Base-by-base conservation (phyloP, 1,140 invertebrate genomes). In the Pogonomyrmex californicus region DNA sequence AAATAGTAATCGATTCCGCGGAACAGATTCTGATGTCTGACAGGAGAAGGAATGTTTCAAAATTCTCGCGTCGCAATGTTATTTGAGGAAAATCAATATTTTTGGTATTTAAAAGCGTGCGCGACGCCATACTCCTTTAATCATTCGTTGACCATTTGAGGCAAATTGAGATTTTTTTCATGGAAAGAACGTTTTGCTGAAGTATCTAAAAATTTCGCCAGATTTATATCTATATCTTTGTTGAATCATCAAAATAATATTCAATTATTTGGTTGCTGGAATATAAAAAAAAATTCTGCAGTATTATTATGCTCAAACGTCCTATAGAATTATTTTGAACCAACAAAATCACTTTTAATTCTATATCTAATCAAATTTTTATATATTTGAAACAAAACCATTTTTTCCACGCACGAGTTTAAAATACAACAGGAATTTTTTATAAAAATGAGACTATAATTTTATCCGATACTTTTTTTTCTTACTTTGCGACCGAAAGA, bases 71-170 rank as follows among this genome's bases (percentile, higher is more conserved):
- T 38, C 14, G 14, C 33, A 6, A 14, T 17, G 33, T 49, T 78
- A 78, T 78, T 78, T 62, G 30, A 41, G 17, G 41, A 63, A 60
- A 51, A 79, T 79, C 60, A 12, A 79, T 79, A 36, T 63, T 79
- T 62, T 51, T 41, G 12, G 38, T 44, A 65, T 79, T 38, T 23
- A 23, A 14, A 49, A 36, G 9, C 10, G 1, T 17, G 0, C 10
- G 23, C 14, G n/a, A 33, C 2, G 38, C n/a, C 36, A 5, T 4
- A n/a, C 38, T 5, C 5, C 23, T 38, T 44, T 14, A 0, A 62
- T 62, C 23, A 4, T 44, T 47, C 14, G 30, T 41, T 68, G n/a
- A 12, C 2, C 9, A 56, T 68, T 68, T 17, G 47, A 12, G 49
- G 10, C 1, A 5, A 4, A 44, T 23, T 81, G 2, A 9, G 54